phyloP scores from a whole-genome alignment of 2,797 vertebrate genomes.

The Carapus acus region DNA sequence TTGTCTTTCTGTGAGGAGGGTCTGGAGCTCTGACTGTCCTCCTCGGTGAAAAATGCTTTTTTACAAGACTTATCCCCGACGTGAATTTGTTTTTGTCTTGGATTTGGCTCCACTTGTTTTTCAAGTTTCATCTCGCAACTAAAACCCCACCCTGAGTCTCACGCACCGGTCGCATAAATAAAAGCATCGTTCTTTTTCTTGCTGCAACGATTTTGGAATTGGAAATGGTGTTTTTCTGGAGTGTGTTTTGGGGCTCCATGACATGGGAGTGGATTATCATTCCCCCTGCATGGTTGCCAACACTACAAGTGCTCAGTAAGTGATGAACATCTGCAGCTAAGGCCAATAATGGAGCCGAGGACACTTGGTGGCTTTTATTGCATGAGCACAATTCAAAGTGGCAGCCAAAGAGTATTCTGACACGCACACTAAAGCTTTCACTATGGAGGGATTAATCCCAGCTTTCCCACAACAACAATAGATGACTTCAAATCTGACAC shows the following conservation, averaged over 20 bases:
- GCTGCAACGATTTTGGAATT: constrained; percentile 29
- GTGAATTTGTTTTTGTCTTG: constrained; percentile 54
- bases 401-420: no score
- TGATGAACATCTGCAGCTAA: no score
- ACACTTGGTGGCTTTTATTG: no score
- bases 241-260: constrained; percentile 44
- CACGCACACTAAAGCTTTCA: no score
- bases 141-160: constrained; percentile 35
- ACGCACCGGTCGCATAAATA: constrained; percentile 50
- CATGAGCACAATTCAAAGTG: no score
- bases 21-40: constrained; percentile 24
- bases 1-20: constrained; percentile 21
- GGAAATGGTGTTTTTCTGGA: constrained; percentile 41
- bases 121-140: constrained; percentile 45
- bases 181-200: constrained; percentile 48
- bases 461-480: no score
- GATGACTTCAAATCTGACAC: no score
- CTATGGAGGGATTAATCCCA: no score
- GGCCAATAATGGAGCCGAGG: no score
- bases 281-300: not conserved
- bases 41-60: constrained; percentile 46
- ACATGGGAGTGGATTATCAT: constrained; percentile 20
- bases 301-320: no score
- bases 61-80: constrained; percentile 44
- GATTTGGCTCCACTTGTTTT: constrained; percentile 43